Conservation (phyloP, 2,797 vertebrate genomes). For the Oreonectes daqikongensis region DNA sequence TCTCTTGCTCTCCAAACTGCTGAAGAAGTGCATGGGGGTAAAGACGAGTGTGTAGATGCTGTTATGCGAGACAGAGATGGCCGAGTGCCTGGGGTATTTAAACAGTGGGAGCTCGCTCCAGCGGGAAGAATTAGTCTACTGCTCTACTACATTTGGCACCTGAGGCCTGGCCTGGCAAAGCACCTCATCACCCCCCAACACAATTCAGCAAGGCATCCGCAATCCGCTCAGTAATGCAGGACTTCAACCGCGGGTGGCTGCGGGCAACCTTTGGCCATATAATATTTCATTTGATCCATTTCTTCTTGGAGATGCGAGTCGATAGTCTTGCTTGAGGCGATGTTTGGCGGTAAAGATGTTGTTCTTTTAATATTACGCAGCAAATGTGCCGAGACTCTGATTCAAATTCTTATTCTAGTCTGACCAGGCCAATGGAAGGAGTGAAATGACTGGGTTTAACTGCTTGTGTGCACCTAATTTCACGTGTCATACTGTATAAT, state of each 20-base stretch:
- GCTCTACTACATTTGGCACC: constrained; percentile 57
- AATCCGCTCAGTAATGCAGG: constrained; percentile 75
- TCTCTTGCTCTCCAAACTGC: constrained; percentile 34
- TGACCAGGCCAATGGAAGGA: constrained; percentile 27
- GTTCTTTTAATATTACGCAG: constrained; percentile 57
- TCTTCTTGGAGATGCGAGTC: constrained; percentile 53
- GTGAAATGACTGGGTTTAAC: constrained; percentile 13
- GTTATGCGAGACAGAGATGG: constrained; percentile 52
- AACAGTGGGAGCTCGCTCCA: constrained; percentile 77
- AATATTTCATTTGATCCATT: constrained; percentile 61
- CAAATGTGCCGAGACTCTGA: constrained; percentile 52
- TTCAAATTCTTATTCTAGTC: constrained; percentile 31
- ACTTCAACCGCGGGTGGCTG: constrained; percentile 68
- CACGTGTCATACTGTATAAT: constrained; percentile 35
- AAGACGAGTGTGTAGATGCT: constrained; percentile 54
- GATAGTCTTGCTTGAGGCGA: constrained; percentile 59
- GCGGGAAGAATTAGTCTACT: constrained; percentile 76
- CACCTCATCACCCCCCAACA: constrained; percentile 69
- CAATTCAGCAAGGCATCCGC: constrained; percentile 74
- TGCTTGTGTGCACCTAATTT: constrained; percentile 26
- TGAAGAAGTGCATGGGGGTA: constrained; percentile 42
- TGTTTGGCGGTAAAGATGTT: constrained; percentile 59
- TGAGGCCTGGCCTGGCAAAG: constrained; percentile 52
- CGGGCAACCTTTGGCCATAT: constrained; percentile 62
- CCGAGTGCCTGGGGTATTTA: constrained; percentile 59